A percentile compares a stretch with the other conserved stretches of the same genome.
Evolutionary conservation across 2,797 vertebrate species (phyloP).

Genomic region (Sebastes cheni): DNA sequence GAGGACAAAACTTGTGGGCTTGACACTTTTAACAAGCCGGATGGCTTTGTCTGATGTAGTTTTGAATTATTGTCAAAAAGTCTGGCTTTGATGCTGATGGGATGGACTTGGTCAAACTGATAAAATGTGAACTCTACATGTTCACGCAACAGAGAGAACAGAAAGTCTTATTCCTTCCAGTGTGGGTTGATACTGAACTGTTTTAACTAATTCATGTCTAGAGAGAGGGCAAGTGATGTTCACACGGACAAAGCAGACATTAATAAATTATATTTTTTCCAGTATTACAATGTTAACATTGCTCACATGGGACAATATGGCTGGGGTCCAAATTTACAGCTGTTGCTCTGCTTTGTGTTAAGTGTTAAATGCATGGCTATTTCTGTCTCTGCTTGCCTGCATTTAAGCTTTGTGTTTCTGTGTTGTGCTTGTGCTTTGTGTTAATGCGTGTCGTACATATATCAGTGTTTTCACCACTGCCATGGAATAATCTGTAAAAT

Average conservation of each 20-base stretch:
- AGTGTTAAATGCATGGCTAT: constrained; percentile 66
- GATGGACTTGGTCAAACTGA: constrained; percentile 7
- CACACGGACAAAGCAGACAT: background rate
- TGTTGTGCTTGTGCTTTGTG: constrained; percentile 49
- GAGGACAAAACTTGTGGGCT: constrained; percentile 38
- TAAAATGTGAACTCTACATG: constrained; percentile 51
- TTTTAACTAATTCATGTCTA: constrained; percentile 12
- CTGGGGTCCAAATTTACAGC: constrained; percentile 59
- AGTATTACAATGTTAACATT: background rate
- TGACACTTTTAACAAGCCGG: constrained; percentile 50
- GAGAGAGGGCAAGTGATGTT: background rate
- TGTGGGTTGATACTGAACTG: constrained; percentile 1
- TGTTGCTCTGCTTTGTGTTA: constrained; percentile 36
- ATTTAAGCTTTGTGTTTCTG: constrained; percentile 28
- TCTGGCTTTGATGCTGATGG: constrained; percentile 57
- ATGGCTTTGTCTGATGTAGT: constrained; percentile 54
- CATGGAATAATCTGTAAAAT: background rate
- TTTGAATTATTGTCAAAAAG: constrained; percentile 36
- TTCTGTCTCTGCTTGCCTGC: constrained; percentile 36
- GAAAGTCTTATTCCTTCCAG: constrained; percentile 40
- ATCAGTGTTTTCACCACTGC: constrained; percentile 49
- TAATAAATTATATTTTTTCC: background rate
- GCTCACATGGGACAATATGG: constrained; percentile 76
- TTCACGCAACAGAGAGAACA: constrained; percentile 55
- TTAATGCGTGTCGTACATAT: constrained; percentile 32